Conservation (phyloP, 2,888 invertebrate genomes). For the Himalopsyche anomala region DNA sequence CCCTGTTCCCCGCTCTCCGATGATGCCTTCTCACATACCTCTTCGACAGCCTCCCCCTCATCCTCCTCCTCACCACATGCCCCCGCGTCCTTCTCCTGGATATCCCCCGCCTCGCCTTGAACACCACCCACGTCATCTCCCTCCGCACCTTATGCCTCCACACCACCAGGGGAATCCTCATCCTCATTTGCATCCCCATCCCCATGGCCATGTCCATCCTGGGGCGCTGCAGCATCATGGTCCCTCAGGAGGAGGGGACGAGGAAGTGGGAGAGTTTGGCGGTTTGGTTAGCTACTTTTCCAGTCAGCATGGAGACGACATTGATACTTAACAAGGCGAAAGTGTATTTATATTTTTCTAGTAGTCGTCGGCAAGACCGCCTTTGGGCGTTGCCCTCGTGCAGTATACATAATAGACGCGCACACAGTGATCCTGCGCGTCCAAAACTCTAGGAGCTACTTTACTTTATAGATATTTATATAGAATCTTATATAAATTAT, state of each 20-base stretch:
- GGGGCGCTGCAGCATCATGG: conserved; percentile 65
- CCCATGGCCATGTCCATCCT: conserved; percentile 57
- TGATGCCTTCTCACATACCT: conserved; percentile 43
- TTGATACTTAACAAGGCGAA: conserved; percentile 81
- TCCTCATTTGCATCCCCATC: conserved; percentile 60
- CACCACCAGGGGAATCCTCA: conserved; percentile 61
- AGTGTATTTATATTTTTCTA: conserved; percentile 60
- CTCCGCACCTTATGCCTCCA: conserved; percentile 64
- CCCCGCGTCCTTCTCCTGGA: conserved; percentile 32
- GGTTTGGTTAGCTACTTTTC: conserved; percentile 95
- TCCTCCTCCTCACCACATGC: conserved; percentile 59
- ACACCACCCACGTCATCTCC: conserved; percentile 67
- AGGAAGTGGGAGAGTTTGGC: conserved; percentile 87
- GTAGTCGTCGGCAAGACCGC: conserved; percentile 49
- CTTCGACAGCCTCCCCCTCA: conserved; percentile 44
- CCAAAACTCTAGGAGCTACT: conserved; percentile 55
- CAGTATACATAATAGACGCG: conserved; percentile 47
- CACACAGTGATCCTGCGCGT: conserved; percentile 47
- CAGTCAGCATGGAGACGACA: conserved; percentile 91
- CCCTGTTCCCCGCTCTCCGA: conserved; percentile 49
- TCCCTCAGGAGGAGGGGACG: conserved; percentile 68
- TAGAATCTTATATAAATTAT: conserved; percentile 60
- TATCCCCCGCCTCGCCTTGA: conserved; percentile 63
- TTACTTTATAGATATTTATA: conserved; percentile 58
- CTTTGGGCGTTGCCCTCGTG: conserved; percentile 34